Base-by-base conservation (phyloP, 2,797 vertebrate genomes). In the Acanthornis magna region DNA sequence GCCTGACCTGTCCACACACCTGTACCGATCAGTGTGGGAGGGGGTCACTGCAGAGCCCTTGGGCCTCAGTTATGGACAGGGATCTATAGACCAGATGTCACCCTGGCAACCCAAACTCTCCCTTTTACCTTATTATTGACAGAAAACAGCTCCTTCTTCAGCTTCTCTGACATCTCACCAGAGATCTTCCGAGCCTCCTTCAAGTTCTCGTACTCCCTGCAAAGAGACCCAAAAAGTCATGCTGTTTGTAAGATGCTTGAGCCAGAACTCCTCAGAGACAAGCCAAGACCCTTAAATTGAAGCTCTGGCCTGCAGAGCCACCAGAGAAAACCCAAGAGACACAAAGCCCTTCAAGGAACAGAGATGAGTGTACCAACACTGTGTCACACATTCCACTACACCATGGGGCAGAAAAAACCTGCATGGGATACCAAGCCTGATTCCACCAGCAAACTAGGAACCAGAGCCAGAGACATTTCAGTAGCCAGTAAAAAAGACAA, bases 121-220 rank as follows among this genome's bases (percentile, higher is more conserved):
- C 62, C 45, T 87, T 87, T 85, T 98, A 99, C 99, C 99, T 99
- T 99, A 96, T 88, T 98, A 95, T 97, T 99, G 70, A 98, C 97
- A 76, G 98, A 97, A 96, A 99, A 98, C 48, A 99, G 95, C 87
- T 99, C 99, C 94, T 98, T 98, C 97, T 98, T 99, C 80, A 99
- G 97, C 95, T 99, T 99, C 96, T 99, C 99, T 76, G 98, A 97
- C 97, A 98, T 98, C 71, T 99, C 99, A 80, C 98, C 98, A n/a
- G 98, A 98, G 21, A 97, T 97, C 93, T 98, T 99, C 72, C 98
- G 96, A 51, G 97, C 97, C 63, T 98, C 98, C 94, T 99, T 99
- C 48, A 99, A 97, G 93, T 98, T 99, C 85, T 99, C 99, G 17
- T 99, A 99, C 93, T 99, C 99, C 97, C 99, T 99, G 91, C 50